These are phyloP conservation scores for Eurystomus glaucurus DNA, from an alignment of 2,797 vertebrate genomes.

Conservation along the genomic window DNA sequence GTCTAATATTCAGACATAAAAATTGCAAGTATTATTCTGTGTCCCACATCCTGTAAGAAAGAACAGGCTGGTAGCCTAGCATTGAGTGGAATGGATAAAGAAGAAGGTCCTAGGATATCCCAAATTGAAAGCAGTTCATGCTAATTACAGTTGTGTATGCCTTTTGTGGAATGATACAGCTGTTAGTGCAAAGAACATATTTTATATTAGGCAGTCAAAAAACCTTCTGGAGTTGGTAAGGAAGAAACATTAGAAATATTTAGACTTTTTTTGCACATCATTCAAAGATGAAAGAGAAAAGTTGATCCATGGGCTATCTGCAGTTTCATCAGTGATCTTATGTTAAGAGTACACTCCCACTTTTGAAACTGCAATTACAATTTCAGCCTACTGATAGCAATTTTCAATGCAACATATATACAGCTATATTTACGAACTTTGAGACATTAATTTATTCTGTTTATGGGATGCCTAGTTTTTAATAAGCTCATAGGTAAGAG, in stretches of 20 bases:
- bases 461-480: background rate
- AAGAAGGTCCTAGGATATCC: background rate
- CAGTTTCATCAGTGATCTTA: background rate
- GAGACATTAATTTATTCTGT: background rate
- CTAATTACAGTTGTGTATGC: background rate
- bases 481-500: background rate
- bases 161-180: background rate
- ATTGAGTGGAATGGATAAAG: background rate
- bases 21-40: background rate
- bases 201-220: background rate
- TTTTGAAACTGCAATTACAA: background rate
- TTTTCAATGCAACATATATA: background rate
- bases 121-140: background rate
- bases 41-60: background rate
- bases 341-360: background rate
- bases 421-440: background rate
- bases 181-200: background rate
- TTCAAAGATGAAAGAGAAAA: background rate
- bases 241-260: background rate
- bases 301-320: background rate
- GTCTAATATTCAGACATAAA: background rate
- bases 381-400: background rate
- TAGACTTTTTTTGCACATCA: background rate
- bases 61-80: background rate
- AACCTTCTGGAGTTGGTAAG: fast-evolving